Evolutionary conservation across 1,140 invertebrate species (phyloP).

Genomic region (Atta cephalotes): DNA sequence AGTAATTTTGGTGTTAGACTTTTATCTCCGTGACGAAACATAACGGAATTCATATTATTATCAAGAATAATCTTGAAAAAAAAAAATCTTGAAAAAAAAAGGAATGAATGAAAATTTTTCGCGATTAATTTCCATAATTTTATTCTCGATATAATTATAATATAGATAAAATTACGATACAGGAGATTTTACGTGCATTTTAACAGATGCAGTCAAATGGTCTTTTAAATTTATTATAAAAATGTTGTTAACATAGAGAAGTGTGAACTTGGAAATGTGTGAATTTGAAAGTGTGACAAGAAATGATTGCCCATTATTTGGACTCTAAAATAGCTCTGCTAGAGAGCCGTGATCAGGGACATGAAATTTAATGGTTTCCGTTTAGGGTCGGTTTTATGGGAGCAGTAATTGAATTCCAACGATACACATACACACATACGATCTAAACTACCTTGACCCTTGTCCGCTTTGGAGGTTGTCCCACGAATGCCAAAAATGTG

Average conservation of each 20-base stretch:
- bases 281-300: not conserved
- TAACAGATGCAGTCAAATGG: not conserved
- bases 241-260: not conserved
- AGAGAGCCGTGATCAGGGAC: not conserved
- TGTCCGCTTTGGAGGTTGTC: not conserved
- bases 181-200: not conserved
- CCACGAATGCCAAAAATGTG: constrained; percentile 53
- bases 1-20: constrained; percentile 55
- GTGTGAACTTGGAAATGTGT: not conserved
- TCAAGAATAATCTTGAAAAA: constrained; percentile 11
- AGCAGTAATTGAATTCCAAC: constrained; percentile 61
- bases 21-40: constrained; percentile 34
- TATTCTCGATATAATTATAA: not conserved
- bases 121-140: not conserved
- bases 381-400: constrained; percentile 12
- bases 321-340: constrained; percentile 7
- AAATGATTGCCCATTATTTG: constrained; percentile 5
- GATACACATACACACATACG: not conserved
- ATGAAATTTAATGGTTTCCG: constrained; percentile 20
- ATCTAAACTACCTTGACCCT: constrained; percentile 41
- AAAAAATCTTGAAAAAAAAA: constrained; percentile 15
- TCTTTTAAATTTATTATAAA: not conserved
- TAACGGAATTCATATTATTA: constrained; percentile 20
- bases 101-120: not conserved
- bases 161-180: not conserved